phyloP scores from a whole-genome alignment of 2,888 invertebrate genomes.

The Brachypalpus laphriformis region DNA sequence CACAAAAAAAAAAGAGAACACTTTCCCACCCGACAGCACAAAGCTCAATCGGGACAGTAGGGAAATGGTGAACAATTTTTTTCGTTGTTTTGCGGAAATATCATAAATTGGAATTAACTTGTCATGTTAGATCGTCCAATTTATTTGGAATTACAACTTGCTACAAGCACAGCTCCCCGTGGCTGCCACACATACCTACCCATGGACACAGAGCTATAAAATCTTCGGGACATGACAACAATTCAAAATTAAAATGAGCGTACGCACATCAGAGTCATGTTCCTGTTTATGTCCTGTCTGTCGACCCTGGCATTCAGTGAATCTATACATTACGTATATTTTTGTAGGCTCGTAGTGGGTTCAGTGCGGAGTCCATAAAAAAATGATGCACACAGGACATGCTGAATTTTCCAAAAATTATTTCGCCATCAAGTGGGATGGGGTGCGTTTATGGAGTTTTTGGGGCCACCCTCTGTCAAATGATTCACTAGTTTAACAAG shows the following conservation, averaged over 20 bases:
- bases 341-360: neutral
- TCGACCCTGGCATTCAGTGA: constrained; percentile 34
- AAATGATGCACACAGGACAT: constrained; percentile 65
- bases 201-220: constrained; percentile 60
- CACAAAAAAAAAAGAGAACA: neutral
- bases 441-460: neutral
- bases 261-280: constrained; percentile 59
- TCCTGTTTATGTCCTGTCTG: constrained; percentile 32
- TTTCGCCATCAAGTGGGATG: constrained; percentile 47
- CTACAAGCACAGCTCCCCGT: constrained; percentile 23
- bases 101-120: constrained; percentile 71
- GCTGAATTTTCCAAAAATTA: constrained; percentile 57
- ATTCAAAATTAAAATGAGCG: constrained; percentile 71
- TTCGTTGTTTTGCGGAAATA: constrained; percentile 22
- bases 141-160: constrained; percentile 71
- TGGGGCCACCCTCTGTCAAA: constrained; percentile 7
- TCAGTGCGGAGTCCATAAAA: constrained; percentile 47
- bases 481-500: constrained; percentile 33
- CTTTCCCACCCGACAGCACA: neutral
- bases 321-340: neutral
- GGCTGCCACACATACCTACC: neutral
- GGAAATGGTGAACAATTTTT: constrained; percentile 8
- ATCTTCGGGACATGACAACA: constrained; percentile 67
- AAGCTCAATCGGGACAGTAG: neutral
- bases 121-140: constrained; percentile 70